Evolutionary conservation across 1,140 invertebrate species (phyloP), one percentile per base, ranked within the genome.

Genomic region (Berghia stephanieae): DNA sequence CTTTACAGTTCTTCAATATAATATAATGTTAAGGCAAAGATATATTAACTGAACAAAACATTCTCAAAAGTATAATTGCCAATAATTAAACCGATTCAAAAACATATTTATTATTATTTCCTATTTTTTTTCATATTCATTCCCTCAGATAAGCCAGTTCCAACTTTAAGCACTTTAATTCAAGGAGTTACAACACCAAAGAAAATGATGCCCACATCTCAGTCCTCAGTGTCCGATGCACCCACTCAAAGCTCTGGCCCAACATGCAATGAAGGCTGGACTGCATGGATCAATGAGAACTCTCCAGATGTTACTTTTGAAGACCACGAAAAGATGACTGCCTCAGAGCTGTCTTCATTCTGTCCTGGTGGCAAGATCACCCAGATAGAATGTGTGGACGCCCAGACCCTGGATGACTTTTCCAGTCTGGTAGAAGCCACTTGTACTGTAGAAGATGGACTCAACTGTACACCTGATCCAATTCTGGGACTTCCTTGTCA

Each of bases 401-500:
- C 66, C 13, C 68, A 78, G 38, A 76, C 77, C 31, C 78, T 82
- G 52, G 80, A 82, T 3, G 79, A 66, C 68, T 79, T 79, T 43
- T 81, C 78, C 49, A 78, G 79, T 27, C 82, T 82, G 34, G 81
- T 83, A 49, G 75, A 82, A 21, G 70, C 78, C 36, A 80, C 79
- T 43, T 86, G 85, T 76, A 68, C 78, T 24, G 44, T 81, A 27
- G 72, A 75, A 6, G 68, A 69, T 38, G 85, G 85, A 3, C 60
- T 84, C 18, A 43, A 75, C 73, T 34, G n/a, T 83, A 85, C 44
- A 84, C 84, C 66, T 74, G 68, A 73, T 83, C 84, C 5, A 71
- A 84, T 84, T 60, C 72, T 71, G 73, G 83, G 83, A 4, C 67
- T 83, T 63, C 75, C 76, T 31, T 90, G 90, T 75, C 68, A 78